Evolutionary conservation across 2,888 invertebrate species (phyloP).

Genomic region (Pterostichus niger): DNA sequence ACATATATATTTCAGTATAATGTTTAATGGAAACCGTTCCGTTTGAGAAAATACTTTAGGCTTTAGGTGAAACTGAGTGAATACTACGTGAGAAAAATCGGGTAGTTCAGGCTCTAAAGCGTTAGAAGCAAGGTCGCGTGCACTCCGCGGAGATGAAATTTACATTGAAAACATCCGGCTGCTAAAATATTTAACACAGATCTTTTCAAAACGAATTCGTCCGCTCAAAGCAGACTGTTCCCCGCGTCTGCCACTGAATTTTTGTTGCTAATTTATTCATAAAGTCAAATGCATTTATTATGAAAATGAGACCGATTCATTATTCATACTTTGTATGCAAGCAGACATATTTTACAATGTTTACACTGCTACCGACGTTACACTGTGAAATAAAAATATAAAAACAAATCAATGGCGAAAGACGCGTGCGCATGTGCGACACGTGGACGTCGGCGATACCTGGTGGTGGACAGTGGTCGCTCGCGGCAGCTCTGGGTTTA

Average conservation of each 20-base stretch:
- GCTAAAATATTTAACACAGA: slow-evolving; percentile 58
- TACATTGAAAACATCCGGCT: slow-evolving; percentile 49
- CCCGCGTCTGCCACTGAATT: slow-evolving; percentile 51
- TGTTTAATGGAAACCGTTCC: neutral
- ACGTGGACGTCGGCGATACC: slow-evolving; percentile 2
- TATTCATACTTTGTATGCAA: slow-evolving; percentile 72
- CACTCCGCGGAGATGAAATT: slow-evolving; percentile 38
- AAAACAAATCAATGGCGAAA: slow-evolving; percentile 60
- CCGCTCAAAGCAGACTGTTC: slow-evolving; percentile 30
- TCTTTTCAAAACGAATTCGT: slow-evolving; percentile 48
- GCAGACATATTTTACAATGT: slow-evolving; percentile 67
- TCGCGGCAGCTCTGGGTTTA: neutral
- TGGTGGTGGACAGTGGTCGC: neutral
- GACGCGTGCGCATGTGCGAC: slow-evolving; percentile 24
- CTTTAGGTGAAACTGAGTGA: neutral
- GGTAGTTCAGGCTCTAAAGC: slow-evolving; percentile 9
- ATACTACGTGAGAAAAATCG: slow-evolving; percentile 35
- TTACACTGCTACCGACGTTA: slow-evolving; percentile 62
- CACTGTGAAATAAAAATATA: slow-evolving; percentile 47
- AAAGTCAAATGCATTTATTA: slow-evolving; percentile 73
- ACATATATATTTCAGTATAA: neutral
- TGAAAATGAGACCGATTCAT: slow-evolving; percentile 72
- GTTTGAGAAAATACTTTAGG: neutral
- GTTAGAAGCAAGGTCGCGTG: slow-evolving; percentile 30
- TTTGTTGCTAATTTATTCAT: slow-evolving; percentile 72